Conservation (phyloP, 2,113 vertebrate genomes). For the Butorides virescens region DNA sequence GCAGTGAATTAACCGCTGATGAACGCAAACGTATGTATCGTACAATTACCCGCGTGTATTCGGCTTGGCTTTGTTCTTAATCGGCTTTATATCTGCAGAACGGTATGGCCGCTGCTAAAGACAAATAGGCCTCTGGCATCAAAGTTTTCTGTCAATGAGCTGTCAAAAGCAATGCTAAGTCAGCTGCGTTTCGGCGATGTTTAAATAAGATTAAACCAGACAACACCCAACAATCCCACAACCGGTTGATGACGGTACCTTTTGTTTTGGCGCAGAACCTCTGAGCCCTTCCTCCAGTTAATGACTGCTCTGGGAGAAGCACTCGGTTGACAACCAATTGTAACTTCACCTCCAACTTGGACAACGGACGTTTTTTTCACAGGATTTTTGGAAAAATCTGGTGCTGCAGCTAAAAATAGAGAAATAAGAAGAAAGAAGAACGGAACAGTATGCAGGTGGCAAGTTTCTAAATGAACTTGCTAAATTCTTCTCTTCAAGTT, state of each 20-base stretch:
- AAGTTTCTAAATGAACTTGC: not conserved
- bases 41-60: rapidly evolving
- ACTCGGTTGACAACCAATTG: conserved; percentile 79
- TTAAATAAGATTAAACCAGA: not conserved
- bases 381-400: conserved; percentile 82
- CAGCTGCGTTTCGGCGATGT: not conserved
- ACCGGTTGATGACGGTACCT: conserved; percentile 67
- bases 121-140: not conserved
- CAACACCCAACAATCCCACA: not conserved
- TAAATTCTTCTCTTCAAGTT: not conserved
- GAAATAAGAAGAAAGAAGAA: not conserved
- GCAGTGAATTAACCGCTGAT: not conserved
- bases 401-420: conserved; percentile 78
- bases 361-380: conserved; percentile 81
- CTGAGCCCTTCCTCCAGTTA: conserved; percentile 79
- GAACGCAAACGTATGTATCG: rapidly evolving
- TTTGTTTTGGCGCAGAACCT: conserved; percentile 73
- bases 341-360: conserved; percentile 82
- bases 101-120: not conserved
- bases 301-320: conserved; percentile 84
- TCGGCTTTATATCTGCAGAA: not conserved
- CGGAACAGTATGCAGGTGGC: not conserved
- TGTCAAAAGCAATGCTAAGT: not conserved
- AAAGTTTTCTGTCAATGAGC: not conserved
- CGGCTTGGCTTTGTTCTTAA: not conserved